Evolutionary conservation across 1,140 invertebrate genomes (phyloP), one percentile per base, ranked within the genome.

Genomic region (Druon quercuslanigerum): DNA sequence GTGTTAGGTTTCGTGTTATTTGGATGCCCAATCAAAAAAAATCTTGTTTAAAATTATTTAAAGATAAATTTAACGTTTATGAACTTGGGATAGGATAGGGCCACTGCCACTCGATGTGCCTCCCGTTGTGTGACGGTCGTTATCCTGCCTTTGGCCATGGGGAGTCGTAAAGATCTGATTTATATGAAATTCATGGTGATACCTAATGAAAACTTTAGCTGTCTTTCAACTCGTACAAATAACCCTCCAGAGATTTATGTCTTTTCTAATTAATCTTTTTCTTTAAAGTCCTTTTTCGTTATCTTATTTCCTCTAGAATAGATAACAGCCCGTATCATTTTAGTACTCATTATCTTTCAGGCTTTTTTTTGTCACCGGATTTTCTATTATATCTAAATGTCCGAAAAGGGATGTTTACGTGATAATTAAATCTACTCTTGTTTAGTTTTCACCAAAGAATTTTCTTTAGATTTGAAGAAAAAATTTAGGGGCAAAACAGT

Each of bases 31-130:
- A 3, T 33, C 5, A 3, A 33, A 33, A 33, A 33, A 33, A 33
- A 33, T 33, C 25, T 33, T 33, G 2, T 5, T 33, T 33, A 33
- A 33, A 33, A 33, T 33, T 33, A 33, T 33, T 33, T 66, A 66
- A 57, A 20, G 57, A 66, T 66, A 66, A 12, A 12, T 40, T 66
- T 66, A 66, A 66, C 25, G 25, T 40, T 66, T 66, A 66, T 66
- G 60, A 66, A 66, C 60, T 66, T 66, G 60, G 60, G 33, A 40
- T 66, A 66, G 60, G 33, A 40, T 66, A 66, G 25, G 60, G 60
- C 60, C 60, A 66, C n/a, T 66, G 40, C 40, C 25, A 33, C 5
- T 5, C 25, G 25, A 33, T 33, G 25, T 40, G 25, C 60, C 33
- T 66, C 60, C 57, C 57, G 57, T 25, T 66, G 57, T 66, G 57